Base-by-base conservation (phyloP, 1,140 invertebrate species). In the Stegodyphus mimosarum region DNA sequence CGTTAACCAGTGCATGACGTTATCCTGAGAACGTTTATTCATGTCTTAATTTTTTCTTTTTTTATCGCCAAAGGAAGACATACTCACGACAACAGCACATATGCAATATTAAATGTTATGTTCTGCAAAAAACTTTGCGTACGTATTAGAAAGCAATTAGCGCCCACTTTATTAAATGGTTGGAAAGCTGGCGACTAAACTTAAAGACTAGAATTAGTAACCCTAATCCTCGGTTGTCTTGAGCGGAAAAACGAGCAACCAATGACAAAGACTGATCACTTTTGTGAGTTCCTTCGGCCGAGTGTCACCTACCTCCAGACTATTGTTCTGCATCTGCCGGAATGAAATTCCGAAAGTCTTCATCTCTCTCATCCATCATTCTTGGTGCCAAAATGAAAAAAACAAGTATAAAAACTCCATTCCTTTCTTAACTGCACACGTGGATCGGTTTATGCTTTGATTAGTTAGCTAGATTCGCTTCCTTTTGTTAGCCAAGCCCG, bases 231-330 rank as follows among this genome's bases (percentile, higher is more conserved):
- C 53, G 7, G 51, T 60, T 51, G 52, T 75, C 73, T 60, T 51
- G n/a, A 60, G 7, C 18, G 18, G 33, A n/a, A n/a, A n/a, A n/a
- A 33, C 9, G 73, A 75, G 53, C 72, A 60, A 18, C 60, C 72
- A 18, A 48, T 81, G 78, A 81, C 78, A 72, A 15, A 72, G 78
- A 81, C 67, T 63, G 78, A 81, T 81, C 53, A 81, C 69, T 53
- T 33, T 17, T 33, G 53, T 15, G 33, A 53, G 33, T 66, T 70
- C 17, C 13, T 66, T 17, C 49, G 17, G 33, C 9, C 51, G 55
- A 18, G 64, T 78, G 76, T 78, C 76, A 81, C 78, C 69, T 81
- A 81, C 78, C 69, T 67, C 66, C 11, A 18, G n/a, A n/a, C 66
- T 18, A 17, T 18, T 18, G 15, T 9, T 9, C 33, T 67, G n/a